Evolutionary conservation across 1,140 invertebrate genomes (phyloP).

Genomic region (Zaprionus inermis): DNA sequence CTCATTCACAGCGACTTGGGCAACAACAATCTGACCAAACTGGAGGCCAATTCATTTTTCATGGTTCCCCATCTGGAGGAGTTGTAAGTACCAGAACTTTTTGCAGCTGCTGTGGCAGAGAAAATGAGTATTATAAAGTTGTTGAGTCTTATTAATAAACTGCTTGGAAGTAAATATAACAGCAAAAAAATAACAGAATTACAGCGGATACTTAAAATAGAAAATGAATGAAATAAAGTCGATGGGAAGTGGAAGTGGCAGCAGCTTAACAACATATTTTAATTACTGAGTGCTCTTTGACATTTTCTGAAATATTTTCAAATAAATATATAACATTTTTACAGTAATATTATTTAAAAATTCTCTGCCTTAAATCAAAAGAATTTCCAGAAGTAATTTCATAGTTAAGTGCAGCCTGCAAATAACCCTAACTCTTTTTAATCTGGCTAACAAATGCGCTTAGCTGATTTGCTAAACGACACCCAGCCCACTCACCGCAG

Average conservation of each 20-base stretch:
- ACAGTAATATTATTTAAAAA: no score
- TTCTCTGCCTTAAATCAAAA: background rate
- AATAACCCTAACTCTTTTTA: slow-evolving; percentile 4
- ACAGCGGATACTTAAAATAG: background rate
- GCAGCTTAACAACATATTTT: background rate
- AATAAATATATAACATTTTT: no score
- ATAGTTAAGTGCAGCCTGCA: background rate
- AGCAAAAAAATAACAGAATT: background rate
- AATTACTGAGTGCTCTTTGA: background rate
- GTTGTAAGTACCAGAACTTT: slow-evolving; percentile 84
- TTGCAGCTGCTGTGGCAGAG: background rate
- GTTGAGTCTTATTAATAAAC: slow-evolving; percentile 18
- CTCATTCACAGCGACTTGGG: slow-evolving; percentile 74
- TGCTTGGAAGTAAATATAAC: background rate
- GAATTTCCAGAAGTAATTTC: background rate
- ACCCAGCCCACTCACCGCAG: background rate
- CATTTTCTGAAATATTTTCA: no score
- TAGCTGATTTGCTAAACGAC: slow-evolving; percentile 5
- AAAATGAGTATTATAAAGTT: background rate
- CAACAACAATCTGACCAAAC: slow-evolving; percentile 85
- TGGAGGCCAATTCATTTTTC: slow-evolving; percentile 84
- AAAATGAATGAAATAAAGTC: background rate
- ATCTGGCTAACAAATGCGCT: slow-evolving; percentile 1
- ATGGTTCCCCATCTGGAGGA: slow-evolving; percentile 84
- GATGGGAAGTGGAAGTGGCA: background rate